These are phyloP conservation scores for Molossus molossus DNA, from an alignment of 2,797 vertebrate genomes.

Conservation along the genomic window DNA sequence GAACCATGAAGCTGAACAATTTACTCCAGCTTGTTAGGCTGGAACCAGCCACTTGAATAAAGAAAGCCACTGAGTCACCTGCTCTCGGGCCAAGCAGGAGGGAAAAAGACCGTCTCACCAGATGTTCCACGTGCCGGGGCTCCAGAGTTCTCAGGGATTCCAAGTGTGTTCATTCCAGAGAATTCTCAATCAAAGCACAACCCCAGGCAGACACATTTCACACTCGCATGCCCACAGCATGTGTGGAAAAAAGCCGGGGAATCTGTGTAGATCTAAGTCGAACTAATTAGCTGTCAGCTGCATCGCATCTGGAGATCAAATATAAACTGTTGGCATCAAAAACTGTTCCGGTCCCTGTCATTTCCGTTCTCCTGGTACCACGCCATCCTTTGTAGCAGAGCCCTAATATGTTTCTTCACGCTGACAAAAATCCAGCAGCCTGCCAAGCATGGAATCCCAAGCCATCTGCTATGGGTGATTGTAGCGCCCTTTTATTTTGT, in stretches of 20 bases:
- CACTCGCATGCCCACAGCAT: constrained; percentile 67
- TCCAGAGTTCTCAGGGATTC: background rate
- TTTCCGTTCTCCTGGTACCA: constrained; percentile 93
- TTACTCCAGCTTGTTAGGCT: background rate
- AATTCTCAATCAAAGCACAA: constrained; percentile 73
- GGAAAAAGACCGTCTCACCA: background rate
- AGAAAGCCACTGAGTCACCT: background rate
- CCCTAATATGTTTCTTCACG: constrained; percentile 89
- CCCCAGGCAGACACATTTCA: constrained; percentile 71
- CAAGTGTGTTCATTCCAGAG: constrained; percentile 58
- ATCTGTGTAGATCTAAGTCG: constrained; percentile 84
- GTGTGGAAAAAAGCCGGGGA: constrained; percentile 52
- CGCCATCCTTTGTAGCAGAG: constrained; percentile 92
- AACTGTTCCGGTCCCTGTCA: constrained; percentile 94
- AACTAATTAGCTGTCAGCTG: constrained; percentile 91
- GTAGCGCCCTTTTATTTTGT: background rate
- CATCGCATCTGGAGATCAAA: constrained; percentile 94
- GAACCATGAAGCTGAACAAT: background rate
- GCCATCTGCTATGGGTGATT: background rate
- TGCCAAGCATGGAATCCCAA: background rate
- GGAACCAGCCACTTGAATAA: background rate
- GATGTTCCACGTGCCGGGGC: background rate
- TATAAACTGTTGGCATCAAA: constrained; percentile 93
- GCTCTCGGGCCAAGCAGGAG: background rate
- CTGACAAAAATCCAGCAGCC: constrained; percentile 54